These are phyloP conservation scores for Ypsolopha sequella DNA, from an alignment of 2,888 invertebrate genomes.

Conservation along the genomic window DNA sequence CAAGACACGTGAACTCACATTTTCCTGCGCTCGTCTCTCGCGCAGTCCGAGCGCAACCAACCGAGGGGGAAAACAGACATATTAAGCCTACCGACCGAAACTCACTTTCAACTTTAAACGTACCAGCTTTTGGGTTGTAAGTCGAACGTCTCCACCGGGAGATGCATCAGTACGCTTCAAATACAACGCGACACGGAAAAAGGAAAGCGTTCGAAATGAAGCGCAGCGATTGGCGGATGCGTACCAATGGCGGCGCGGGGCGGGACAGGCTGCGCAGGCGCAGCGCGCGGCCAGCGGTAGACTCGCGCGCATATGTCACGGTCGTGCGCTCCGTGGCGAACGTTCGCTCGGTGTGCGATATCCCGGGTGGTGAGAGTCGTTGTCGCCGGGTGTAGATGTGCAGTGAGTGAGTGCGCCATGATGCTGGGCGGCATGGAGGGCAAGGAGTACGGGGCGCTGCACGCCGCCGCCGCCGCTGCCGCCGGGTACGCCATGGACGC, in stretches of 20 bases:
- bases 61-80: conserved; percentile 62
- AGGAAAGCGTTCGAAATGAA: conserved; percentile 63
- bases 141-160: conserved; percentile 14
- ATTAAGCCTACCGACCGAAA: conserved; percentile 16
- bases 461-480: conserved; percentile 55
- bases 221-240: conserved; percentile 60
- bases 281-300: conserved; percentile 17
- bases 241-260: conserved; percentile 57
- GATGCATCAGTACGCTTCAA: conserved; percentile 62
- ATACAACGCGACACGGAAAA: conserved; percentile 65
- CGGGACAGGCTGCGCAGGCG: conserved; percentile 18
- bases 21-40: conserved; percentile 49
- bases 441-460: conserved; percentile 65
- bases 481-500: conserved; percentile 55
- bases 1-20: conserved; percentile 9
- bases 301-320: conserved; percentile 26
- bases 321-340: conserved; percentile 28
- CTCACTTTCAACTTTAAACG: conserved; percentile 12
- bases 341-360: conserved; percentile 15
- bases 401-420: conserved; percentile 32
- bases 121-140: conserved; percentile 17
- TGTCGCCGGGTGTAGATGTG: conserved; percentile 13
- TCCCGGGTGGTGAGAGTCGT: conserved; percentile 13
- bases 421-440: conserved; percentile 65
- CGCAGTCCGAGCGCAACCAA: conserved; percentile 58